Percentiles rank a stretch among this genome's conserved stretches.
Evolutionary conservation across 1,140 invertebrate species (phyloP).

Genomic region (Tetraneura akinire): DNA sequence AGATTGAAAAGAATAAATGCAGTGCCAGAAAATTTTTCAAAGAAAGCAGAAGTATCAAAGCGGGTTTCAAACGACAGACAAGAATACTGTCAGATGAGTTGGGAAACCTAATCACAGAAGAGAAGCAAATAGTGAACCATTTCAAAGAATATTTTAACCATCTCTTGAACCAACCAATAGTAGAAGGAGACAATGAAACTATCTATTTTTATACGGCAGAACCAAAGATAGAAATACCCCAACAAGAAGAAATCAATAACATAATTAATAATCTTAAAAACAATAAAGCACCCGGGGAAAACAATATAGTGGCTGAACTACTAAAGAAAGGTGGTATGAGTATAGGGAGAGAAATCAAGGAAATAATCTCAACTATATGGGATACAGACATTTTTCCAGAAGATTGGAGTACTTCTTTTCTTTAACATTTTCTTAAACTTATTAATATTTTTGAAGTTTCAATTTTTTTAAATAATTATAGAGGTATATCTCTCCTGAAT

Average conservation of each 20-base stretch:
- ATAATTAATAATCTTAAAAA: neutral
- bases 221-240: conserved; percentile 1
- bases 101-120: conserved; percentile 6
- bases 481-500: no score
- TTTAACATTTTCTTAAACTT: no score
- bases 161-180: neutral
- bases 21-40: conserved; percentile 26
- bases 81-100: neutral
- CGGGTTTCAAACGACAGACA: conserved; percentile 3
- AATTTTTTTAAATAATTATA: no score
- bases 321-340: no score
- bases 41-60: neutral
- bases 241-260: neutral
- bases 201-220: neutral
- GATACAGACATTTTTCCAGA: no score
- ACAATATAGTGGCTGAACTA: no score
- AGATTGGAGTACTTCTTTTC: no score
- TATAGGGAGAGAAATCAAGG: no score
- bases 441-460: no score
- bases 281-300: neutral
- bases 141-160: conserved; percentile 16
- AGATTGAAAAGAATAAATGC: conserved; percentile 22
- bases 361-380: no score
- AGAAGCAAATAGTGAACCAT: conserved; percentile 25
- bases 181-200: neutral